phyloP scores from a whole-genome alignment of 2,113 vertebrate genomes.

The Atrichornis clamosus region DNA sequence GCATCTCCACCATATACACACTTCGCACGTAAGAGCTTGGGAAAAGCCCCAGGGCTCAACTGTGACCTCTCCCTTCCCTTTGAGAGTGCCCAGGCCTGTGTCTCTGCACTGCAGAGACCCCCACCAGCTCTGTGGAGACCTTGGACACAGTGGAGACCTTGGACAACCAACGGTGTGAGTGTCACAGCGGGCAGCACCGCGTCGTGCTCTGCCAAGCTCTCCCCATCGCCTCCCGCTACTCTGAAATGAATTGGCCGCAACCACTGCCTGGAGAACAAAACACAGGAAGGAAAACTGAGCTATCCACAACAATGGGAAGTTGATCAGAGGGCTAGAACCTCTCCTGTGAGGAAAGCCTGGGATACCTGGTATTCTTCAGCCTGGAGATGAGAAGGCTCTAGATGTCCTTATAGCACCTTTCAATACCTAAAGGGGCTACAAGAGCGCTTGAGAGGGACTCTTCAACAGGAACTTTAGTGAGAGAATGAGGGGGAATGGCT shows the following conservation, averaged over 20 bases:
- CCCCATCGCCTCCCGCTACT: not conserved
- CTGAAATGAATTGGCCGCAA: not conserved
- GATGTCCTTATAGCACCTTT: not conserved
- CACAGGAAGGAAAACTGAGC: not conserved
- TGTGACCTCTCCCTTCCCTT: not conserved
- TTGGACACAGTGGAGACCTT: not conserved
- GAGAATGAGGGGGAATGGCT: not conserved
- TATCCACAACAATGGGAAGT: accelerated
- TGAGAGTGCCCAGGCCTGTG: not conserved
- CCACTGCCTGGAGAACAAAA: not conserved
- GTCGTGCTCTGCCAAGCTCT: not conserved
- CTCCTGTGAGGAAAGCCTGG: not conserved
- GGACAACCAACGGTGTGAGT: not conserved
- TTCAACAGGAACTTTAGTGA: not conserved
- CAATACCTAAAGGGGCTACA: not conserved
- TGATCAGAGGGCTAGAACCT: not conserved
- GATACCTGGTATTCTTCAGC: not conserved
- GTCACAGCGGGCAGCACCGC: accelerated
- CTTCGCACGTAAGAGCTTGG: not conserved
- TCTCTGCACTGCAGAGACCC: not conserved
- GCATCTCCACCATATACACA: not conserved
- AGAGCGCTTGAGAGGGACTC: not conserved
- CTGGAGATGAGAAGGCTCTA: not conserved
- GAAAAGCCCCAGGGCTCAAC: not conserved
- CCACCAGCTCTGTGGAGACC: not conserved